Percentiles rank a stretch among this genome's conserved stretches.
Evolutionary conservation across 1,140 invertebrate genomes (phyloP).

Genomic region (Pseudomyrmex dendroicus): DNA sequence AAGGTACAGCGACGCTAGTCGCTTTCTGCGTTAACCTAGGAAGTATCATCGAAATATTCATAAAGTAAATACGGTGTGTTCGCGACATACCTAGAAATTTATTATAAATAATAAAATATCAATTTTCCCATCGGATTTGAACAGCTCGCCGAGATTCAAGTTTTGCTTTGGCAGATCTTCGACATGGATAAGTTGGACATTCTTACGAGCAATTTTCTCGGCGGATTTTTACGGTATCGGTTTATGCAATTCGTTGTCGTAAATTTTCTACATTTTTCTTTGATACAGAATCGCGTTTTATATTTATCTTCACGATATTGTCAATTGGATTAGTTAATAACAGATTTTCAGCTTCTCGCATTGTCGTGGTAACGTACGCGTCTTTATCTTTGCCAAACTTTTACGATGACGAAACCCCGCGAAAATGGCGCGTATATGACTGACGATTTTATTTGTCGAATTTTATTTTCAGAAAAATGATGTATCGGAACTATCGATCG

Average conservation of each 20-base stretch:
- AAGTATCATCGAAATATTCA: conserved; percentile 4
- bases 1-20: background rate
- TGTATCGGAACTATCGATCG: conserved; percentile 43
- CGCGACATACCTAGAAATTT: conserved; percentile 30
- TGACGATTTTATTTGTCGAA: conserved; percentile 42
- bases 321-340: background rate
- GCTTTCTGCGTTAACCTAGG: conserved; percentile 28
- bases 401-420: background rate
- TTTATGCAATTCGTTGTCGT: conserved; percentile 30
- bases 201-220: conserved; percentile 29
- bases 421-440: conserved; percentile 27
- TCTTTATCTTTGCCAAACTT: background rate
- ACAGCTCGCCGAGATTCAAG: background rate
- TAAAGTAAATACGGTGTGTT: conserved; percentile 1
- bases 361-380: background rate
- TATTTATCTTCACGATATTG: background rate
- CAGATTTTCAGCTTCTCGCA: conserved; percentile 1
- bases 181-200: conserved; percentile 25
- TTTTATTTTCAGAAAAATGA: conserved; percentile 34
- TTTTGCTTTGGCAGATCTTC: conserved; percentile 6
- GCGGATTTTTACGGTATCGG: conserved; percentile 33
- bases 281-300: background rate
- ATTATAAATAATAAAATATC: conserved; percentile 33
- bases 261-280: background rate
- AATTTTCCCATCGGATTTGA: background rate